Base-by-base conservation (phyloP, 1,140 invertebrate species). In the Piezodorus guildinii region DNA sequence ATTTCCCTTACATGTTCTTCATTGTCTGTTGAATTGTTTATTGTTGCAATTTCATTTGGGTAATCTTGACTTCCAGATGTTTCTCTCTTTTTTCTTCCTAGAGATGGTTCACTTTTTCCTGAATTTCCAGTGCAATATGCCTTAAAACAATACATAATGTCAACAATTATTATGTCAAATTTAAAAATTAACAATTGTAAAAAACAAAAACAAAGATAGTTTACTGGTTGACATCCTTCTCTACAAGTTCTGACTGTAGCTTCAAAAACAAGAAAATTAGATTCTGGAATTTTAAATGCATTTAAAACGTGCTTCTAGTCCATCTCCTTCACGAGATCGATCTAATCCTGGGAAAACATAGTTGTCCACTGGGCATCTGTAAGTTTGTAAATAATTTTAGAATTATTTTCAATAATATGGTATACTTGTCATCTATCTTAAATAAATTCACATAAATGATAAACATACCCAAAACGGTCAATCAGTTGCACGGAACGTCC, bases 211-310 rank as follows among this genome's bases (percentile, higher is more conserved):
- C n/a, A n/a, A 0, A 51, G 44, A 21, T 51, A 62, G 68, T 69
- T 73, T 70, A 85, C 86, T 43, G 91, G 90, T 73, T 91, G 88
- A 74, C 91, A 94, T 0, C 90, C 90, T 65, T 91, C 88, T 52
- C 90, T 76, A 69, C 91, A 94, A 0, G 90, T 91, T 64, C 87
- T 78, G 0, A 95, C 91, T 0, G 88, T 94, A 0, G 92, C 92
- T 76, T 95, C 91, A 72, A 95, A 95, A 1, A 95, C 90, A 56
- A 95, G 73, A 77, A 93, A 93, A 73, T 94, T 94, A 0, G 91
- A 94, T 78, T 94, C 91, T 0, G 92, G 92, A 69, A 95, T 93
- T 76, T 95, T 95, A 70, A 94, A 95, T 2, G 92, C 92, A 75
- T 94, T n/a, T 93, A 72, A 95, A 95, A 68, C 90, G 80, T 0